phyloP scores from a whole-genome alignment of 2,113 vertebrate genomes.

The Coturnix japonica region DNA sequence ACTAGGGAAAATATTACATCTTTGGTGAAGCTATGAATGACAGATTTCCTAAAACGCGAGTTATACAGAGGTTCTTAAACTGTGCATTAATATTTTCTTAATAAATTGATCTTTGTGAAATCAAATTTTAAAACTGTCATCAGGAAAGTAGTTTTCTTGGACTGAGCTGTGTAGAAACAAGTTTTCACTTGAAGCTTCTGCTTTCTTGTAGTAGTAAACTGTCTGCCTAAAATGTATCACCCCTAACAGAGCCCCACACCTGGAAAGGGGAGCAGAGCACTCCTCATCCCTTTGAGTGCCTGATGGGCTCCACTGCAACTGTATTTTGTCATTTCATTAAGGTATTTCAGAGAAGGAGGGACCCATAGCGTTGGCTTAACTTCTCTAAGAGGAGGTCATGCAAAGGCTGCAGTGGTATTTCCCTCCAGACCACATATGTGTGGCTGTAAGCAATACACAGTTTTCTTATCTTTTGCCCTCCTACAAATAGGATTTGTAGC shows the following conservation, averaged over 20 bases:
- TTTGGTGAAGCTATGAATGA: neutral
- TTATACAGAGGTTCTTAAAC: neutral
- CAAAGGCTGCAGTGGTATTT: neutral
- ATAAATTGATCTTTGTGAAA: neutral
- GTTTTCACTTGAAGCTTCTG: neutral
- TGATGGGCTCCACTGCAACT: neutral
- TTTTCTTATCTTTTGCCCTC: neutral
- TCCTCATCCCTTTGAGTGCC: neutral
- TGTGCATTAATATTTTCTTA: neutral
- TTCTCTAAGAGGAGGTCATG: neutral
- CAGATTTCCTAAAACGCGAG: neutral
- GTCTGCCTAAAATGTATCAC: rapidly evolving
- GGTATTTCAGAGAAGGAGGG: neutral
- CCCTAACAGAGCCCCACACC: neutral
- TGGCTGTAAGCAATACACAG: neutral
- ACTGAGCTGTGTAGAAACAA: neutral
- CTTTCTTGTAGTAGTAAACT: neutral
- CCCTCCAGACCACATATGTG: neutral
- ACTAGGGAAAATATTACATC: neutral
- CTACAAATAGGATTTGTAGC: neutral
- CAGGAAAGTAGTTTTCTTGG: neutral
- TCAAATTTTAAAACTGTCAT: neutral
- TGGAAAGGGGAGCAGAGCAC: neutral
- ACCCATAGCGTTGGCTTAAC: neutral
- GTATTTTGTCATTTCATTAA: neutral